Evolutionary conservation across 2,113 vertebrate species (phyloP).

Genomic region (Sarotherodon lohbergeri): DNA sequence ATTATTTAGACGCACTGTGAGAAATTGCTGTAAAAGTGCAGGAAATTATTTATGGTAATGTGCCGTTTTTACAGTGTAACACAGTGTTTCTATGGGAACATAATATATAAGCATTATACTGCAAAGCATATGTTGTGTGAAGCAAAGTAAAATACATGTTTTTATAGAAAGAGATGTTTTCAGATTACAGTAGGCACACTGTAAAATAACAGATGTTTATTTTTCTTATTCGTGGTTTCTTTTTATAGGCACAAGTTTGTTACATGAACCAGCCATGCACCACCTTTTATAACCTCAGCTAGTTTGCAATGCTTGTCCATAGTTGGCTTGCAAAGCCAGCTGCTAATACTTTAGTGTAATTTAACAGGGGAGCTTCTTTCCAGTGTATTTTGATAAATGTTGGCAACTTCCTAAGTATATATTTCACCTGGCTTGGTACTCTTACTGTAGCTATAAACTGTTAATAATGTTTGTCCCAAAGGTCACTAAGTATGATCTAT

Average conservation of each 20-base stretch:
- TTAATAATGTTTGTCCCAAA: background rate
- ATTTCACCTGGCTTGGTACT: background rate
- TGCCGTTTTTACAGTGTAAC: background rate
- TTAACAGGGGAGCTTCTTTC: background rate
- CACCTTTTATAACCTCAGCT: background rate
- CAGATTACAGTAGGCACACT: background rate
- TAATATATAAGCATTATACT: background rate
- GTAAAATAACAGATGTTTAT: background rate
- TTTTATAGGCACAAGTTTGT: background rate
- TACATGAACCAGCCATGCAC: background rate
- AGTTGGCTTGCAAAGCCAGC: background rate
- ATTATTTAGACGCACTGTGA: accelerated
- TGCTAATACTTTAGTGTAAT: background rate
- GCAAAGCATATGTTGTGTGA: background rate
- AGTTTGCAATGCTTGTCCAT: background rate
- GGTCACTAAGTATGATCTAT: background rate
- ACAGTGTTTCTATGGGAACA: background rate
- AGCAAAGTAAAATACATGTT: background rate
- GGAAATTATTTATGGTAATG: background rate
- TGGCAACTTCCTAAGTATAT: background rate
- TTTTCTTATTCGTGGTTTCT: background rate
- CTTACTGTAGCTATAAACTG: background rate
- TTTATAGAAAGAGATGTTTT: background rate
- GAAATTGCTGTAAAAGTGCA: background rate
- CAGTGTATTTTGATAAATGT: background rate